Evolutionary conservation across 2,888 invertebrate species (phyloP), one percentile per base, ranked within the genome.

Genomic region (Bursaphelenchus okinawaensis): DNA sequence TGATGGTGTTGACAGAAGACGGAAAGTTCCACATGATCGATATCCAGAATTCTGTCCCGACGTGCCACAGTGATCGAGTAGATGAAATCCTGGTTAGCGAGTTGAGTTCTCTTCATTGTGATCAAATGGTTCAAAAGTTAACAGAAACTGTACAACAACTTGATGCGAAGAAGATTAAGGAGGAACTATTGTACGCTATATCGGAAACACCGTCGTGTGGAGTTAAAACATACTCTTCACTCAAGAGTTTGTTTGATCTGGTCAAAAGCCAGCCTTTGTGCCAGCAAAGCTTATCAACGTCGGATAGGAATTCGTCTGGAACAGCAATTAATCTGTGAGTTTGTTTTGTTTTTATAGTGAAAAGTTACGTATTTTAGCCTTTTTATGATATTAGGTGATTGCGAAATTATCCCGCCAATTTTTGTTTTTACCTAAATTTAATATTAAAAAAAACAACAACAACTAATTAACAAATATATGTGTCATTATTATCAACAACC

Each of bases 81-180:
- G 60, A 59, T 22, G 60, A 59, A 29, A n/a, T 23, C 16, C 20
- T 59, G n/a, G 50, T 59, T 12, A 4, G 40, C 2, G n/a, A 40
- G 40, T 16, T 59, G 54, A 1, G n/a, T 3, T 40, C 40, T 16
- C n/a, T n/a, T 12, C 1, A 40, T n/a, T 1, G n/a, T 4, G 40
- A n/a, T 3, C 40, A 40, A 12, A 40, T 40, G 16, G 40, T 16
- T n/a, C 16, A 40, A 40, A 12, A 40, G 16, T 40, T 40, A n/a
- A 16, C n/a, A 16, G n/a, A 40, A 3, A 12, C 16, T 16, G 40
- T 40, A 16, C 40, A 16, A 40, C 12, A 12, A 1, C n/a, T n/a
- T n/a, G 40, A n/a, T 40, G 6, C 16, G 3, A 12, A 16, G n/a
- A 40, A n/a, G n/a, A 16, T 40, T 12, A 40, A 40, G n/a, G 40